Conservation (phyloP, 1,140 invertebrate species). For the Pectinophora gossypiella region DNA sequence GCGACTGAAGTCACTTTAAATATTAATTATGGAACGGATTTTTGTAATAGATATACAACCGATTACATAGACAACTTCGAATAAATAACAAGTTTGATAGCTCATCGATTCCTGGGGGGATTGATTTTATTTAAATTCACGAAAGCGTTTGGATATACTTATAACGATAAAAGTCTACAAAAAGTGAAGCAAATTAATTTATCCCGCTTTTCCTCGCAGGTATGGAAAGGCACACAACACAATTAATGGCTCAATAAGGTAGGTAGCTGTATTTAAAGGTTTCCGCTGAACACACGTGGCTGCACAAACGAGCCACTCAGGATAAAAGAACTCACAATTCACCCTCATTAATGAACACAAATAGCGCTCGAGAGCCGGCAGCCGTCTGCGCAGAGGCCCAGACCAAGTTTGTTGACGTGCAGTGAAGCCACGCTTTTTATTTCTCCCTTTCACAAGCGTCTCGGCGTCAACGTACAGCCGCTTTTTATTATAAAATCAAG, state of each 20-base stretch:
- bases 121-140: no score
- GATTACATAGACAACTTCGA: no score
- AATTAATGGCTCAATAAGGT: neutral
- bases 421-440: conserved; percentile 1
- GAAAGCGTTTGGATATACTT: no score
- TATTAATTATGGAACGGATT: neutral
- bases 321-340: conserved; percentile 24
- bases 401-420: conserved; percentile 39
- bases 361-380: conserved; percentile 25
- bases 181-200: no score
- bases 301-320: conserved; percentile 14
- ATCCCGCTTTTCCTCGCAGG: no score
- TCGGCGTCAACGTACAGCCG: conserved; percentile 32
- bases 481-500: conserved; percentile 56
- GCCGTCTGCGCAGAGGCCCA: conserved; percentile 24
- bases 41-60: no score
- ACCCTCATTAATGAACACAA: conserved; percentile 36
- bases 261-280: neutral
- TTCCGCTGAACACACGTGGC: conserved; percentile 9
- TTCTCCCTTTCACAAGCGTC: conserved; percentile 12
- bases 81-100: no score
- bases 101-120: no score
- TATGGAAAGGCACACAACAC: no score
- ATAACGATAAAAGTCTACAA: no score
- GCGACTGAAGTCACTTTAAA: neutral